Conservation (phyloP, 1,140 invertebrate species). For the Samia ricini region DNA sequence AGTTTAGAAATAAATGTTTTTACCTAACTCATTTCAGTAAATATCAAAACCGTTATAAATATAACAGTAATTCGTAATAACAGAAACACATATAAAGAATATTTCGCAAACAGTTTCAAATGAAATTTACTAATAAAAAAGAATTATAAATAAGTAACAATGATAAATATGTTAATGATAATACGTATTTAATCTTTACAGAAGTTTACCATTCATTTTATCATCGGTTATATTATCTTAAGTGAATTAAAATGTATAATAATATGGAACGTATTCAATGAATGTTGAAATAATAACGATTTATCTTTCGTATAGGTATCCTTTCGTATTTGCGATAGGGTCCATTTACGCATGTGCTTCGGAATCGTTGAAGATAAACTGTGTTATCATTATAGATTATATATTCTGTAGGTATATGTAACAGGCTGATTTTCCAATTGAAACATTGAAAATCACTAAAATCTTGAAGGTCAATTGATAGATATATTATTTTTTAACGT, state of each 20-base stretch:
- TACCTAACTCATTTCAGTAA: too few species aligned
- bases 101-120: too few species aligned
- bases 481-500: background rate
- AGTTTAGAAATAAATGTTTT: too few species aligned
- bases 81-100: too few species aligned
- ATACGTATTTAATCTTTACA: background rate
- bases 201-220: background rate
- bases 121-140: background rate
- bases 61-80: too few species aligned
- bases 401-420: background rate
- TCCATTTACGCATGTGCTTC: background rate
- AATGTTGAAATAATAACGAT: background rate
- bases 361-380: background rate
- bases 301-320: background rate
- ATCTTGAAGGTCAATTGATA: slow-evolving; percentile 10
- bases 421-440: background rate
- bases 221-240: slow-evolving; percentile 5
- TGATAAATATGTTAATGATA: background rate
- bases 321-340: background rate
- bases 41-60: too few species aligned
- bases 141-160: too few species aligned
- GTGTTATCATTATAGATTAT: background rate
- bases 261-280: background rate
- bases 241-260: slow-evolving; percentile 14
- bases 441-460: slow-evolving; percentile 10